Evolutionary conservation across 2,113 vertebrate genomes (phyloP).

Genomic region (Pontoporia blainvillei): DNA sequence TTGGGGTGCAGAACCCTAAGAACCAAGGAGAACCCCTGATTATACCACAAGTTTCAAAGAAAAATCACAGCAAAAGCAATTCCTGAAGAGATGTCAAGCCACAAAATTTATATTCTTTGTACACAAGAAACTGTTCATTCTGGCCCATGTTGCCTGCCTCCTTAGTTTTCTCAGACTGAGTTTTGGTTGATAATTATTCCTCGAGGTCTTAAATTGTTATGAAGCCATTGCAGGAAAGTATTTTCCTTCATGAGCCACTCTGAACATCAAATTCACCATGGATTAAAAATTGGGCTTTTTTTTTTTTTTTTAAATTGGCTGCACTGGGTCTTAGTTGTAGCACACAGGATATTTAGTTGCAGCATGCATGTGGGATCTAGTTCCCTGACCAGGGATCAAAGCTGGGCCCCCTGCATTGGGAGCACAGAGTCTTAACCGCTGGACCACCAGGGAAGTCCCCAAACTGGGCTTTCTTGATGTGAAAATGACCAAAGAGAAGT

Average conservation of each 20-base stretch:
- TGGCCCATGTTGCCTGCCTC: background rate
- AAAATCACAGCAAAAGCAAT: constrained; percentile 16
- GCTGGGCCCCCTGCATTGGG: too few species aligned
- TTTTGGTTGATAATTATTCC: background rate
- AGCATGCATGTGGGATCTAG: too few species aligned
- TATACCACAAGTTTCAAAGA: background rate
- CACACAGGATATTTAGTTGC: too few species aligned
- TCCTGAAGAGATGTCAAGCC: background rate
- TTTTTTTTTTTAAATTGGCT: background rate
- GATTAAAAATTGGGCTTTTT: background rate
- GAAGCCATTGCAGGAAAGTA: background rate
- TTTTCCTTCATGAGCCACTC: background rate
- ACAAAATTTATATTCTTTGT: background rate
- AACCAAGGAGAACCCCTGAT: background rate
- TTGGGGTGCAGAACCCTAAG: background rate
- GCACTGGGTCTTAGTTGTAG: too few species aligned
- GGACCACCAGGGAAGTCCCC: too few species aligned
- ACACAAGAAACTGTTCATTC: background rate
- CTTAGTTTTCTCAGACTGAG: background rate
- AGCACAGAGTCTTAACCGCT: too few species aligned
- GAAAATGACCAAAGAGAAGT: background rate
- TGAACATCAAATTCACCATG: background rate
- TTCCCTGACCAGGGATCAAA: too few species aligned
- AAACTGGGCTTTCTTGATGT: background rate
- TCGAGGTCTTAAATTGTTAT: background rate